Evolutionary conservation across 2,113 vertebrate species (phyloP).

Genomic region (Pedionomus torquatus): DNA sequence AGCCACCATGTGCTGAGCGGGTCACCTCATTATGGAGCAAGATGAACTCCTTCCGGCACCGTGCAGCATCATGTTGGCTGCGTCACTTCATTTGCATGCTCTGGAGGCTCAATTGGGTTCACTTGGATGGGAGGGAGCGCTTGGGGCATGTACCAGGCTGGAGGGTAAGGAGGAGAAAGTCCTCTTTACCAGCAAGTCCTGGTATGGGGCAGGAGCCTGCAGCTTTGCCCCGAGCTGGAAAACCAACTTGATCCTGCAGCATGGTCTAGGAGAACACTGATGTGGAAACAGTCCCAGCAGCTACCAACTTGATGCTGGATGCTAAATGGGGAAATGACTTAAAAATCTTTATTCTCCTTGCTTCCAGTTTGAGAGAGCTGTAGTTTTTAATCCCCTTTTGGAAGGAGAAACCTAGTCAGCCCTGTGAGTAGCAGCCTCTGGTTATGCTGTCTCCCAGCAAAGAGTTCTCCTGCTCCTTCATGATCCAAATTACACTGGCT

Average conservation of each 20-base stretch:
- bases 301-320: background rate
- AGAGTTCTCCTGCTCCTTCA: background rate
- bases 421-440: background rate
- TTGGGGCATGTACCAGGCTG: background rate
- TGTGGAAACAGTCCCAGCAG: background rate
- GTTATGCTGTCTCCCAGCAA: background rate
- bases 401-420: background rate
- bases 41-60: constrained; percentile 56
- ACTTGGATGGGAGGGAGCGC: background rate
- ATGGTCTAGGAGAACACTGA: background rate
- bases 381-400: background rate
- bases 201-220: background rate
- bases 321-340: background rate
- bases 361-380: background rate
- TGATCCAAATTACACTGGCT: background rate
- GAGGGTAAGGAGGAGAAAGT: background rate
- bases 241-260: background rate
- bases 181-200: background rate
- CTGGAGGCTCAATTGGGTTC: background rate
- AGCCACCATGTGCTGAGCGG: constrained; percentile 77
- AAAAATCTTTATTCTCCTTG: background rate
- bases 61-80: background rate
- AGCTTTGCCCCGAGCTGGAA: background rate
- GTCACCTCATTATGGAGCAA: constrained; percentile 69
- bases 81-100: background rate